Evolutionary conservation across 2,888 invertebrate species (phyloP), one percentile per base, ranked within the genome.

Genomic region (Tinea semifulvella): DNA sequence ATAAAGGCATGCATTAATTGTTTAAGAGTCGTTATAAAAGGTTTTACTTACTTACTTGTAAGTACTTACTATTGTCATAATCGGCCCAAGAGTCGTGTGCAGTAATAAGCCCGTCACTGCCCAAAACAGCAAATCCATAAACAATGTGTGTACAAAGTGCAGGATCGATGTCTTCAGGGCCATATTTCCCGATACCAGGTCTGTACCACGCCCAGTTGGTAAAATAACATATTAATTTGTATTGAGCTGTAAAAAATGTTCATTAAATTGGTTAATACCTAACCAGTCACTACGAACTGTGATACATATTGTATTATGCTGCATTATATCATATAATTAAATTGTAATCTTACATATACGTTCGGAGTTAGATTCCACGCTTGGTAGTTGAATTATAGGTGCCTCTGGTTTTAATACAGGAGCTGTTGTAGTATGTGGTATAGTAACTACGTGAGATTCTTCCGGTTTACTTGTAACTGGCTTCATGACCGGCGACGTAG

Each of bases 131-230:
- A 58, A 96, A 96, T 8, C 96, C 96, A 60, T 96, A 96, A 1
- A 96, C 88, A 44, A 97, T 88, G 62, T 97, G 96, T 0, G 96
- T 96, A 61, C 96, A 97, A 0, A 96, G 84, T 47, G 89, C 86
- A 1, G 92, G 87, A 57, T 95, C 91, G 42, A 95, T 94, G 57
- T 95, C 86, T 58, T 93, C 92, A 0, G 95, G 95, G 1, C 88
- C 81, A 57, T 90, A 96, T 60, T 91, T 91, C 31, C 93, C 95
- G 25, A 85, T 61, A 0, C 92, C 94, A 54, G 87, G 87, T 18
- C 94, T 83, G 60, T 94, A 94, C 93, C 94, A 94, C 1, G 95
- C 93, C 95, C 95, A 96, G 62, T 95, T 95, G 0, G 95, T 94
- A 67, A 94, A 95, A 68, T 95, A 95, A 59, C 94, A 95, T 0